Evolutionary conservation across 2,888 invertebrate genomes (phyloP), one percentile per base, ranked within the genome.

Genomic region (Drosophila trichaetosa): DNA sequence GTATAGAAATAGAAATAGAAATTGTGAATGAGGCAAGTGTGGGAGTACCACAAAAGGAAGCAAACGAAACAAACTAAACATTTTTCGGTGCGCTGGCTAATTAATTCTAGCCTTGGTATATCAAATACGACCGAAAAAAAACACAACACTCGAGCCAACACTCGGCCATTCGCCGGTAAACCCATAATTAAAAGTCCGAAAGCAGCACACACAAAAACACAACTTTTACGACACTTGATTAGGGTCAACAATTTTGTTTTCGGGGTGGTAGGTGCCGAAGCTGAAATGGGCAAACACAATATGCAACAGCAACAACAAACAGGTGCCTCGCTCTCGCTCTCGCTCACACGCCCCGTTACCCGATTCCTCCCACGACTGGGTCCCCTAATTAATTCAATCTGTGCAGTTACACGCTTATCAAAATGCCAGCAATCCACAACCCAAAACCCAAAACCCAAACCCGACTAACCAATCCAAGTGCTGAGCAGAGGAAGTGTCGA

Each of bases 331-430:
- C 74, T 64, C 53, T 70, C 77, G 51, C 69, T 57, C 68, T 60
- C 40, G 10, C 52, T 48, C 49, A 36, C 36, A 51, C 8, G 34
- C n/a, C 24, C 53, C 27, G 62, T 24, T 10, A 0, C 36, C n/a
- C 56, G 16, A 13, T 46, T 2, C n/a, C 24, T 10, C 33, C 33
- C 51, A 16, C 21, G 29, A 53, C 27, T 57, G 52, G 11, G 13
- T 21, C n/a, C 8, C 71, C 80, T 87, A 89, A 87, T 87, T 87
- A 90, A 90, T 90, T 90, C 90, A 87, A 87, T 87, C 87, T 89
- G 87, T 87, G 90, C 90, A 89, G 82, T 87, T 87, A 90, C 87
- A 90, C 83, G 87, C 87, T 87, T 90, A 87, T 87, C 87, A 87
- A 78, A 78, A 72, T 71, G 70, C 57, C 63, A 59, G 40, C 63